Percentiles rank a stretch among this genome's conserved stretches.
phyloP scores from a whole-genome alignment of 2,797 vertebrate species.

The Numenius phaeopus region DNA sequence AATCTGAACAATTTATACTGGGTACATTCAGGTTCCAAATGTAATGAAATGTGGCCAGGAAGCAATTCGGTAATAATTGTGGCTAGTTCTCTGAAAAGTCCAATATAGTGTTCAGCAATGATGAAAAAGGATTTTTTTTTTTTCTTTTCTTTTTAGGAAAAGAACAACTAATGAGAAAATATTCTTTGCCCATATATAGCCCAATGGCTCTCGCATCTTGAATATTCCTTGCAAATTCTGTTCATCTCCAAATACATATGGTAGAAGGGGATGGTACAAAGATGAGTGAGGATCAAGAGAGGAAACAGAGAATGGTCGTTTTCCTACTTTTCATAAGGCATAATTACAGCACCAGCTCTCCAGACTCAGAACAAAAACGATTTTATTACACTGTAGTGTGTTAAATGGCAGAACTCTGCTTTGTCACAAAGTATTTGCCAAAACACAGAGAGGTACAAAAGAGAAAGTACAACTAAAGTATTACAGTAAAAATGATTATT shows the following conservation, averaged over 20 bases:
- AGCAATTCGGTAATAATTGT: neutral
- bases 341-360: neutral
- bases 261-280: neutral
- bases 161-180: neutral
- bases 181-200: neutral
- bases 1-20: neutral
- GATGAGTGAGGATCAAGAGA: neutral
- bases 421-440: neutral
- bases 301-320: neutral
- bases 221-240: neutral
- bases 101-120: neutral
- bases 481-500: neutral
- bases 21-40: neutral
- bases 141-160: neutral
- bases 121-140: neutral
- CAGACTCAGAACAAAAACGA: neutral
- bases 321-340: neutral
- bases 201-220: neutral
- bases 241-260: neutral
- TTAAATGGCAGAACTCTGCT: neutral
- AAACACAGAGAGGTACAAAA: neutral
- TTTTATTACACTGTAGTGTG: neutral
- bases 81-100: neutral
- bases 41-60: neutral
- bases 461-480: neutral